Evolutionary conservation across 2,113 vertebrate genomes (phyloP), one percentile per base, ranked within the genome.

Genomic region (Chaenogobius annularis): DNA sequence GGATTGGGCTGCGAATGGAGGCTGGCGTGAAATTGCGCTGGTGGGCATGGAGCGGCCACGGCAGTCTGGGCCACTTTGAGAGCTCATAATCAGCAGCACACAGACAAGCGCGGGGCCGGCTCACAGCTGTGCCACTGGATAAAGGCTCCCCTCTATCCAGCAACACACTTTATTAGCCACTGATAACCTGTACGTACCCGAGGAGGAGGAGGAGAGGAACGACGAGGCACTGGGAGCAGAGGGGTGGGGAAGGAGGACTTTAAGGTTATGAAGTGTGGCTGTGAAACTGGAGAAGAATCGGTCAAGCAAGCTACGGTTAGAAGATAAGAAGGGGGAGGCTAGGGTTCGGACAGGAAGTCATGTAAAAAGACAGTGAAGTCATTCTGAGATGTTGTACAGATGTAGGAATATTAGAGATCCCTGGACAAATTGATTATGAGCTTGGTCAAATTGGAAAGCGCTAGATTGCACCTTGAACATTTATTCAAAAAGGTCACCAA

Each of bases 21-120:
- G 50, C 85, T 79, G 84, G 87, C 83, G 83, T 92, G 92, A 93
- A 93, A 93, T 93, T 93, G 87, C 52, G 78, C 88, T 79, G 82
- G 81, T 88, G 85, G 85, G 85, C 70, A 80, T 62, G 37, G 82
- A 81, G 81, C 61, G 80, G 84, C 82, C 74, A 74, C 74, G 79
- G 83, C 86, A 72, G 87, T 61, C 68, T 66, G 20, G 8, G 77
- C 82, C 84, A 82, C 85, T 90, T 90, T 91, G 87, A 91, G 86
- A 74, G 82, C 73, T 77, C 48, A 80, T 94, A 93, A 93, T 94
- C 92, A 92, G 90, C 86, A 63, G 82, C 81, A 68, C 77, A 80
- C 90, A 91, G 89, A 88, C 82, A 76, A 63, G 61, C 83, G 80
- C 44, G 77, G 19, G 78, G 85, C 82, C 68, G 71, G 83, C 79